Conservation (phyloP, 2,797 vertebrate genomes). For the Neopelma chrysocephalum region DNA sequence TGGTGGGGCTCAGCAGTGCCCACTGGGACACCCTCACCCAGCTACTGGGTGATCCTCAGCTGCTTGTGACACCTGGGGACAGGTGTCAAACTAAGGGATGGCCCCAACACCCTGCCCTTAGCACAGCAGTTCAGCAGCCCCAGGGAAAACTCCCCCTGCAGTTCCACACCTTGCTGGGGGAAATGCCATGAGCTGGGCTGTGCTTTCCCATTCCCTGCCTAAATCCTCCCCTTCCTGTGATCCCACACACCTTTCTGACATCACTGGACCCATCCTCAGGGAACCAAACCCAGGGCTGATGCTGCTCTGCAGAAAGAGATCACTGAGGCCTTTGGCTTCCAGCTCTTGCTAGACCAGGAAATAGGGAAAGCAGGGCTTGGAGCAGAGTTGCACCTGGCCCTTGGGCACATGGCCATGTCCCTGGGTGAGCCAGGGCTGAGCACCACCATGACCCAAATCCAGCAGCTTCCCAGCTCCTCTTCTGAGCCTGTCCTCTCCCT, state of each 20-base stretch:
- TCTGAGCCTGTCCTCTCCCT: not conserved
- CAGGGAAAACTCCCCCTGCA: not conserved
- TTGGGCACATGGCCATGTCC: rapidly evolving
- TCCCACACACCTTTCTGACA: not conserved
- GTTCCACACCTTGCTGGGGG: rapidly evolving
- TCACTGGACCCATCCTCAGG: not conserved
- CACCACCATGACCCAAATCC: rapidly evolving
- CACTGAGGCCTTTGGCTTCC: not conserved
- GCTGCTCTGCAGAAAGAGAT: not conserved
- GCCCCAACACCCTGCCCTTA: not conserved
- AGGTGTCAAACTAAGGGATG: not conserved
- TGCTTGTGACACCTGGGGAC: not conserved
- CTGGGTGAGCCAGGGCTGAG: rapidly evolving
- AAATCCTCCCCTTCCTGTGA: not conserved
- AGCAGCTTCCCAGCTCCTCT: not conserved
- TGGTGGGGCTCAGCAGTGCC: not conserved
- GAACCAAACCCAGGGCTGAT: not conserved
- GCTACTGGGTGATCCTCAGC: not conserved
- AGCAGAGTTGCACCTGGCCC: not conserved
- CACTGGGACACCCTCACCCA: not conserved
- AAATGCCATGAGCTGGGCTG: not conserved
- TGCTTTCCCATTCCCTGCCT: not conserved
- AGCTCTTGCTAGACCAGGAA: not conserved
- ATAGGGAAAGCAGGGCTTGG: not conserved
- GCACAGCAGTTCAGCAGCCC: not conserved